Evolutionary conservation across 2,113 vertebrate species (phyloP), one percentile per base, ranked within the genome.

Genomic region (Apteryx owenii): DNA sequence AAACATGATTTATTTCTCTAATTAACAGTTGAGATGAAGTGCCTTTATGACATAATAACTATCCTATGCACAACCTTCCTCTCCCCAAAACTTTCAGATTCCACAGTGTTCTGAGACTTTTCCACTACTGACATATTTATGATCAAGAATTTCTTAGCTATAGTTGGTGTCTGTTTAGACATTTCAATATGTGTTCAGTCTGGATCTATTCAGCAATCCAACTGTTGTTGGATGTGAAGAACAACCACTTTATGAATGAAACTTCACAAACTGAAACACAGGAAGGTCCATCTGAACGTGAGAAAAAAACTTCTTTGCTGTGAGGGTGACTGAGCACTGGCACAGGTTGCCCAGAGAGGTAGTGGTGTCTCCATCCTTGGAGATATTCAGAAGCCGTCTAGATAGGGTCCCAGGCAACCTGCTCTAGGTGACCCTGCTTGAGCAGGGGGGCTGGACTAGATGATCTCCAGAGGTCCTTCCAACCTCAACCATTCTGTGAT

Each of bases 61-160:
- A 71, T 48, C 29, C 53, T 1, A 1, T 60, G n/a, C 26, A 95
- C 65, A 92, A 77, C 38, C 76, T 93, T 91, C 71, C 50, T 88
- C 60, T 93, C 44, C 71, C n/a, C 40, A 90, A 93, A 95, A 62
- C 40, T 62, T 88, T 46, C 62, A 65, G 71, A 91, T 84, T 83
- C 54, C 84, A 73, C 36, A 85, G 26, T 78, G 79, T 91, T 95
- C 77, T 54, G 60, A 85, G 84, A 83, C 78, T 61, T 44, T 93
- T 91, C 68, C 66, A 76, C 81, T 89, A 5, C 33, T 65, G 78
- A 91, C 7, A 29, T 77, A 91, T 91, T 97, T 95, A 95, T 85
- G 96, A 95, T 85, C 62, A 78, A 91, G 72, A 14, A 90, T 78
- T 96, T 96, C 85, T 83, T 95, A 84, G 78, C 95, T 79, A 70